Evolutionary conservation across 2,888 invertebrate genomes (phyloP), one percentile per base, ranked within the genome.

Genomic region (Scaptomyza tumidula): DNA sequence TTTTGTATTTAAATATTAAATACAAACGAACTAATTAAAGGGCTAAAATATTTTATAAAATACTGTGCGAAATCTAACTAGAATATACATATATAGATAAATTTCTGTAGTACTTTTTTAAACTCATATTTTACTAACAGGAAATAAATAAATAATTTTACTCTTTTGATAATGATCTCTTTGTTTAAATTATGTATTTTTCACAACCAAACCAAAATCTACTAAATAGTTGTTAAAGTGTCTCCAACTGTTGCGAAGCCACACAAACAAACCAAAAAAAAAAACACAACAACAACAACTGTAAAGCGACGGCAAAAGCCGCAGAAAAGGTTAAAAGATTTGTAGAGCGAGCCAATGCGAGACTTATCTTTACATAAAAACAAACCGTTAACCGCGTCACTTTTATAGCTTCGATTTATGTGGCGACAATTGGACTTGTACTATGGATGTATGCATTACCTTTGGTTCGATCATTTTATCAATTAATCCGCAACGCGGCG

Each of bases 401-500:
- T 82, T 85, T 66, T 87, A 71, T 52, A 71, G 86, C 83, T 86
- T 83, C 83, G 33, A 58, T 59, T 39, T 54, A 63, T 35, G 49
- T 11, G 31, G 37, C 14, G 24, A 27, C 55, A 56, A 48, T 33
- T 50, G 33, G 31, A 13, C 29, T 52, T 46, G 13, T 44, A 14
- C 10, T 16, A 41, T 39, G 14, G 2, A 39, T 39, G 7, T 39
- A 14, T 14, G 39, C 59, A 67, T 84, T 92, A 92, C 92, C 92
- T 92, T 92, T 71, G 92, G 91, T 75, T 92, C 92, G 80, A 92
- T 92, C 92, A 92, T 92, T 90, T 92, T 92, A 80, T 92, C 92
- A 89, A 92, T 92, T 91, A 92, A 91, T 91, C 92, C 92, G 90
- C 92, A 92, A 76, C 92, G 90, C 72, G 91, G 90, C 86, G 91